Percentiles rank a stretch among this genome's conserved stretches.
These are phyloP conservation scores for Turritopsis dohrnii DNA, from an alignment of 30 jellyfish, hydroid and myxozoan genomes.

Conservation along the genomic window DNA sequence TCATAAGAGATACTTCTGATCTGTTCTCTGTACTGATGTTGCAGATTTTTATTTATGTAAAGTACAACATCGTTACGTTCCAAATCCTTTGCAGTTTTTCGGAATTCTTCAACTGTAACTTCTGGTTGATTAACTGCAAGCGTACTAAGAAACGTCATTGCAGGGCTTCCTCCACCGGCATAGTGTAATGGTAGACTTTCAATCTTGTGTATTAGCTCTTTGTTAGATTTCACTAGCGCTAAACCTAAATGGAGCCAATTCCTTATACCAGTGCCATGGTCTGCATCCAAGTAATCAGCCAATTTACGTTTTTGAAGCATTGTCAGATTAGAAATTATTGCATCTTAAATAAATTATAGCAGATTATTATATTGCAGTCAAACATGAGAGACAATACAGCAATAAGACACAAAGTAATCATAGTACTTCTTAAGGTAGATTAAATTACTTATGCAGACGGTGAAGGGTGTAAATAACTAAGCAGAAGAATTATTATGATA, in stretches of 20 bases:
- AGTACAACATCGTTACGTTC: not conserved
- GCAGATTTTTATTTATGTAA: not conserved
- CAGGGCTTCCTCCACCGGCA: slow-evolving; percentile 19
- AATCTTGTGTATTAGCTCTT: not conserved
- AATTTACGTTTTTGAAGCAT: not conserved
- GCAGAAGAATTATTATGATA: too few species aligned
- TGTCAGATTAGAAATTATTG: not conserved
- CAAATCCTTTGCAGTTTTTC: not conserved
- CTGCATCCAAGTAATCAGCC: slow-evolving; percentile 1
- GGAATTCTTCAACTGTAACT: not conserved
- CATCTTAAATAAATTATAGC: not conserved
- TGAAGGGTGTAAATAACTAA: too few species aligned
- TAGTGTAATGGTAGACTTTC: slow-evolving; percentile 5
- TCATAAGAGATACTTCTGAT: not conserved
- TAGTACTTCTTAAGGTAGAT: too few species aligned
- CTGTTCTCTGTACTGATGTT: not conserved
- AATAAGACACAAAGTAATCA: too few species aligned
- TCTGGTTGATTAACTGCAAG: not conserved
- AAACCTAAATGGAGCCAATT: slow-evolving; percentile 12
- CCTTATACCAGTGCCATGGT: slow-evolving; percentile 1
- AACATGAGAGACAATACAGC: not conserved
- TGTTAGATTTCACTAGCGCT: not conserved
- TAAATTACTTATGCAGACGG: too few species aligned
- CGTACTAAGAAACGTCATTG: not conserved
- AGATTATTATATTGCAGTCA: not conserved